These are phyloP conservation scores for Drosophila takahashii DNA, from an alignment of 1,140 invertebrate species.

Conservation along the genomic window DNA sequence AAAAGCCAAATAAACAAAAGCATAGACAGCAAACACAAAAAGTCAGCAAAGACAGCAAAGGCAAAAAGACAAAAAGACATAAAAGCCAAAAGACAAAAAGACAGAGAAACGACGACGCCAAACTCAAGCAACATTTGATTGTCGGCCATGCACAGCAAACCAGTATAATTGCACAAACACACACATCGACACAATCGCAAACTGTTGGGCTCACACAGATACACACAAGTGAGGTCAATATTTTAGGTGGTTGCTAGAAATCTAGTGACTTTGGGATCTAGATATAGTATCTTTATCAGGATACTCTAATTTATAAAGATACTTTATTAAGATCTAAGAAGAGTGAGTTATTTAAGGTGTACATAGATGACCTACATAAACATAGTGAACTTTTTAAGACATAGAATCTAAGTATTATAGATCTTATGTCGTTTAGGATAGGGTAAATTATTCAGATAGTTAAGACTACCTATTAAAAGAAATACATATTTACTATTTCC, in stretches of 20 bases:
- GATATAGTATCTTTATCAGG: not conserved
- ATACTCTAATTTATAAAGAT: not conserved
- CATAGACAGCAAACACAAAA: constrained; percentile 19
- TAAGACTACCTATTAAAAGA: too few species aligned
- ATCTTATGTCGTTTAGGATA: too few species aligned
- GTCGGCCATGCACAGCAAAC: constrained; percentile 74
- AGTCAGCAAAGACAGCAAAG: constrained; percentile 41
- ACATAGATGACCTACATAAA: too few species aligned
- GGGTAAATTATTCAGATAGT: too few species aligned
- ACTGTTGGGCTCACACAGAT: constrained; percentile 30
- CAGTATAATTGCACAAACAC: constrained; percentile 76
- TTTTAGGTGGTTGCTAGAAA: not conserved
- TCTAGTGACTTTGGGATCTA: not conserved
- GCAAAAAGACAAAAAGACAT: constrained; percentile 37
- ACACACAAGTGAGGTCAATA: constrained; percentile 10
- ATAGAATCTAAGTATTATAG: too few species aligned
- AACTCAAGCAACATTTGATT: constrained; percentile 70
- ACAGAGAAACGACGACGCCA: constrained; percentile 48
- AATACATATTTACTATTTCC: too few species aligned
- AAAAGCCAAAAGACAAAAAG: constrained; percentile 32
- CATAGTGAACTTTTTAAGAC: too few species aligned
- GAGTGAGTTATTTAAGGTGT: too few species aligned
- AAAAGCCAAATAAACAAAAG: constrained; percentile 31
- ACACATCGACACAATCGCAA: constrained; percentile 43
- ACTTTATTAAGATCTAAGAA: too few species aligned